These are phyloP conservation scores for Bhutanitis thaidina DNA, from an alignment of 2,888 invertebrate genomes.

Conservation along the genomic window DNA sequence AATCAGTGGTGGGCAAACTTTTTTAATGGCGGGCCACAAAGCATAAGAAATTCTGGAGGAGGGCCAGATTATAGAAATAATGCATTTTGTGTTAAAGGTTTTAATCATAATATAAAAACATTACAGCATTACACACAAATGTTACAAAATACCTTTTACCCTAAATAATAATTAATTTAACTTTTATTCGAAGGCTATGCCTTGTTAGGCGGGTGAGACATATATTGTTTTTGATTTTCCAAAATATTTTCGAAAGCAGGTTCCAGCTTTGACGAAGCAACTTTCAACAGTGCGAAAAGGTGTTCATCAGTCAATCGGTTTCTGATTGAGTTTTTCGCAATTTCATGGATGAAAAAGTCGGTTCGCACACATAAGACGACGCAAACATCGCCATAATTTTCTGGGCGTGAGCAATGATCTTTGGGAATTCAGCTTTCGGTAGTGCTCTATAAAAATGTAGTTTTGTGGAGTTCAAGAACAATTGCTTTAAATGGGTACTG, in stretches of 20 bases:
- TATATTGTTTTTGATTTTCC: neutral
- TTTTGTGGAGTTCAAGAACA: slow-evolving; percentile 16
- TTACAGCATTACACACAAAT: too few relatives aligned
- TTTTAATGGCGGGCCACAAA: neutral
- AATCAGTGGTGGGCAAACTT: neutral
- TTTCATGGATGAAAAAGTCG: too few relatives aligned
- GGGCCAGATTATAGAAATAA: slow-evolving; percentile 2
- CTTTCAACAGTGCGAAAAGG: slow-evolving; percentile 1
- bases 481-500: too few relatives aligned
- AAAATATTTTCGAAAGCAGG: neutral
- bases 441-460: too few relatives aligned
- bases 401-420: too few relatives aligned
- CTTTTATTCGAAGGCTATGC: neutral
- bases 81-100: slow-evolving; percentile 1
- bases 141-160: slow-evolving; percentile 1
- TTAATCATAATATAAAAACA: slow-evolving; percentile 1
- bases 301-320: too few relatives aligned
- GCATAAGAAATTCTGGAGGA: neutral
- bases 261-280: neutral
- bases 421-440: neutral
- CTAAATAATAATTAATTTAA: slow-evolving; percentile 20
- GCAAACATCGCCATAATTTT: too few relatives aligned
- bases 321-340: too few relatives aligned
- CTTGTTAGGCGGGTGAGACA: neutral
- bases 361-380: too few relatives aligned